These are phyloP conservation scores for Strigops habroptila DNA, from an alignment of 2,113 vertebrate genomes.

Conservation along the genomic window DNA sequence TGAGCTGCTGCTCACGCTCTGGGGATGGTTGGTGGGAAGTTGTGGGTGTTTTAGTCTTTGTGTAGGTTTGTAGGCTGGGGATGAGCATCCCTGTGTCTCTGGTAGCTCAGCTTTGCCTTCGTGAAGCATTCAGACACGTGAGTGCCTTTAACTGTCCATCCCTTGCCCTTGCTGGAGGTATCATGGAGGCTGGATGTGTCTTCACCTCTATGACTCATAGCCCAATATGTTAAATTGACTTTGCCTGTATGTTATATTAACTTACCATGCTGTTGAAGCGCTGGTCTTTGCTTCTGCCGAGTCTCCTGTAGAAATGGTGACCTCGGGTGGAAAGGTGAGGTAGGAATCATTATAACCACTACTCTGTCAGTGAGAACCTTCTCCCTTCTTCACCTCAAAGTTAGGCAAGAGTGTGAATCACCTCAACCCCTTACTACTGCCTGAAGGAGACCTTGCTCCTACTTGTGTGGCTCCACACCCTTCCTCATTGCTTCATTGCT, in stretches of 20 bases:
- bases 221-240: background rate
- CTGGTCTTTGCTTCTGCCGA: background rate
- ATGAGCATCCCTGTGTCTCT: accelerated
- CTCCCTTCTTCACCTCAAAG: background rate
- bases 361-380: background rate
- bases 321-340: background rate
- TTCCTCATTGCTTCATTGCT: background rate
- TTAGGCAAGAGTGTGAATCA: background rate
- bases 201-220: accelerated
- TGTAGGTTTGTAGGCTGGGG: background rate
- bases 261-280: background rate
- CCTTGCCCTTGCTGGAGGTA: background rate
- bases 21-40: background rate
- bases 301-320: background rate
- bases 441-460: background rate
- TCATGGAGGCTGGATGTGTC: too few relatives aligned
- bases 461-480: background rate
- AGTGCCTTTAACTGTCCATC: background rate
- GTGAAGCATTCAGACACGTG: accelerated
- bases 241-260: accelerated
- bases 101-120: background rate
- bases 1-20: background rate
- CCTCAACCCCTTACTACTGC: background rate
- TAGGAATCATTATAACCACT: background rate
- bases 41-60: background rate